Base-by-base conservation (phyloP, 1,140 invertebrate species). In the Macrostomum lignano region DNA sequence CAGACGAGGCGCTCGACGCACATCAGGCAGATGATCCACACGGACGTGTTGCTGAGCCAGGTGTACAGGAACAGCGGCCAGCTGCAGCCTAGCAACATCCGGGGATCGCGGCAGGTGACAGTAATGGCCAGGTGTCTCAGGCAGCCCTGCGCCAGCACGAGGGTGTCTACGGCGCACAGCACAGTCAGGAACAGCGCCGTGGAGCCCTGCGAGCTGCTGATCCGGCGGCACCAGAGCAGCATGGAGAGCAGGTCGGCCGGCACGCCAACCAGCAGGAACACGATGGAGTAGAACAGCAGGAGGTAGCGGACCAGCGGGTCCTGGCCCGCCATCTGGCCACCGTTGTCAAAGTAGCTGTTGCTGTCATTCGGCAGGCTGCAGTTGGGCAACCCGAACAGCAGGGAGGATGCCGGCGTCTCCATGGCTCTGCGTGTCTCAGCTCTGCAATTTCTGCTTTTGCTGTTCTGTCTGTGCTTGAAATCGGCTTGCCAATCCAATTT, bases 91-190 rank as follows among this genome's bases (percentile, higher is more conserved):
- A 28, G 19, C 19, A 28, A 15, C 26, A 17, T 28, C 19, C 26
- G 15, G 26, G 19, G 15, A 28, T 28, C 26, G 9, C 15, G 19
- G 19, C 9, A 14, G 3, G 9, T 3, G 3, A 28, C 19, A 3
- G 19, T 7, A 28, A 7, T 28, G 7, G 15, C 19, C 26, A 28
- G 19, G 19, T 28, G 26, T 9, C 26, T 3, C 26, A 28, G 15
- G 26, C 26, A 28, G 15, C 26, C 26, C 14, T 28, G 26, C 7
- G 19, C 26, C 14, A 28, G 26, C 3, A 28, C 26, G 26, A 15
- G 19, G 9, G 26, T 28, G 9, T 28, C 26, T 3, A 17, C 4
- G 26, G 14, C 26, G 26, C 26, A 28, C 26, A 28, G 15, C 26
- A 28, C 7, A 5, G 26, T 17, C 4, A 28, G 26, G 19, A 28